Conservation (phyloP, 2,113 vertebrate genomes). For the Geothlypis trichas region DNA sequence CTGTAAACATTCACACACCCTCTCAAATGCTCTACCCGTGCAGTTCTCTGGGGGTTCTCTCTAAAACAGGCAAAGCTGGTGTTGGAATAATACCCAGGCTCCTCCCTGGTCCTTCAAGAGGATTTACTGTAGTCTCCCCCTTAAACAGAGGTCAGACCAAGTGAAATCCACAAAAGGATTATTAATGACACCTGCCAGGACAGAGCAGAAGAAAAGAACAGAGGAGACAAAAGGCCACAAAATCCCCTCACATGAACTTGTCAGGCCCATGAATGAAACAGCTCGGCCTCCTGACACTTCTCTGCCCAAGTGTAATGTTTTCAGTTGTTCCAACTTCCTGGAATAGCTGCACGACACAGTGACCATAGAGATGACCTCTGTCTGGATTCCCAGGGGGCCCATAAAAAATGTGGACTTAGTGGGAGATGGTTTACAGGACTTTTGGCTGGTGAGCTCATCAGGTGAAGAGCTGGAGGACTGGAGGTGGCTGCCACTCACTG, state of each 20-base stretch:
- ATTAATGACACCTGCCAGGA: neutral
- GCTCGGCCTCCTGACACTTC: neutral
- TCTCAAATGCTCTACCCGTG: neutral
- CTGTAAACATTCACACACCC: accelerated
- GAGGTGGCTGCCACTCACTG: neutral
- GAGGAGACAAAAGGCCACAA: neutral
- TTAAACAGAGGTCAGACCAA: neutral
- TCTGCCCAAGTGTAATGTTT: neutral
- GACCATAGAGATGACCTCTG: neutral
- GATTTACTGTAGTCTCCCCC: neutral
- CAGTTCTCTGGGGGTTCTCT: neutral
- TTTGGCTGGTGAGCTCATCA: neutral
- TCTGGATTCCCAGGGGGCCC: neutral
- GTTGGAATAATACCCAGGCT: neutral
- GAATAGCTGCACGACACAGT: accelerated
- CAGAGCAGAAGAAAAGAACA: neutral
- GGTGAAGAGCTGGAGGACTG: neutral
- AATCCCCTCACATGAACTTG: neutral
- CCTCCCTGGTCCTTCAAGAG: neutral
- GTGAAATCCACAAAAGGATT: neutral
- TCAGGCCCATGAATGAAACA: neutral
- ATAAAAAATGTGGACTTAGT: accelerated
- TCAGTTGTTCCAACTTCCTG: neutral
- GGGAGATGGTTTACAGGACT: neutral
- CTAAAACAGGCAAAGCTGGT: neutral